phyloP scores from a whole-genome alignment of 2,888 invertebrate genomes.

The Blomia tropicalis region DNA sequence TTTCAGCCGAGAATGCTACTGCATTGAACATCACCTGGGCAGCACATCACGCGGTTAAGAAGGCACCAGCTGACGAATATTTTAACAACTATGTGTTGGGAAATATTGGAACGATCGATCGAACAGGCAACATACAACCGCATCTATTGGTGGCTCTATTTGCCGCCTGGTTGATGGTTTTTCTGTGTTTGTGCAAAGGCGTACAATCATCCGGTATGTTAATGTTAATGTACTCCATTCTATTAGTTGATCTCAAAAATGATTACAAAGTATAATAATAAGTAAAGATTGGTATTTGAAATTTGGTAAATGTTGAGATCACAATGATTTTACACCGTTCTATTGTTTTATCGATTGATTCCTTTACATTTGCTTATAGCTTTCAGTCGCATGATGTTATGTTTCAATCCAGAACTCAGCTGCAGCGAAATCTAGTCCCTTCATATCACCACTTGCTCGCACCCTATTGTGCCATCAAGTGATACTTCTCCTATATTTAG shows the following conservation, averaged over 20 bases:
- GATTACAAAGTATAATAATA: background rate
- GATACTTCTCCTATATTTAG: too few relatives aligned
- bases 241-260: background rate
- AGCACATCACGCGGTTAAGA: slow-evolving; percentile 30
- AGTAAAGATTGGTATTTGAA: background rate
- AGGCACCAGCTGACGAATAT: slow-evolving; percentile 45
- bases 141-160: slow-evolving; percentile 57
- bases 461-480: too few relatives aligned
- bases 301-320: background rate
- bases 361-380: too few relatives aligned
- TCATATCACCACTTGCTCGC: too few relatives aligned
- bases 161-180: slow-evolving; percentile 53
- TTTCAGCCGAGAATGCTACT: slow-evolving; percentile 31
- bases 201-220: slow-evolving; percentile 32
- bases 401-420: too few relatives aligned
- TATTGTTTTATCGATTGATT: too few relatives aligned
- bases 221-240: background rate
- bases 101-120: slow-evolving; percentile 49
- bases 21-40: slow-evolving; percentile 29
- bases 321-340: too few relatives aligned
- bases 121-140: slow-evolving; percentile 37
- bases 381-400: too few relatives aligned
- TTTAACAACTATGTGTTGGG: slow-evolving; percentile 49
- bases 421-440: too few relatives aligned
- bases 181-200: slow-evolving; percentile 32